Evolutionary conservation across 2,888 invertebrate species (phyloP).

Genomic region (Rotaria magnacalcarata): DNA sequence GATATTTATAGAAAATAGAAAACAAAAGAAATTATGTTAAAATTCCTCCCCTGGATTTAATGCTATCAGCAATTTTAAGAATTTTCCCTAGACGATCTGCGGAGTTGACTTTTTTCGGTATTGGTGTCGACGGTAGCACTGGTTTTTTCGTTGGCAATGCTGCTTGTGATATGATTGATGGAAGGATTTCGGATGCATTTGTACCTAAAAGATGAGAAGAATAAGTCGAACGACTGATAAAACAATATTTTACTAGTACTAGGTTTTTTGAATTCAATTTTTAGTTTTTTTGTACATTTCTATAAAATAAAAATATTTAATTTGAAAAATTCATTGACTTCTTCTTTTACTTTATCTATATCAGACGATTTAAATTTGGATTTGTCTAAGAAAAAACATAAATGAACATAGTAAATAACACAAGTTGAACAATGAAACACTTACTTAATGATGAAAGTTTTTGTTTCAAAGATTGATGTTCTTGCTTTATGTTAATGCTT

Average conservation of each 20-base stretch:
- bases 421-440: not conserved
- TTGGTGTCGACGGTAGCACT: not conserved
- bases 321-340: not conserved
- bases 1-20: not conserved
- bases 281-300: not conserved
- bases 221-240: not conserved
- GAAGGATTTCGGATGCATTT: not conserved
- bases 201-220: not conserved
- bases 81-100: conserved; percentile 20
- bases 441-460: not conserved
- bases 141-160: not conserved
- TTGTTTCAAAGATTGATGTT: not conserved
- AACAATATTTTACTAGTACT: not conserved
- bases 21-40: not conserved
- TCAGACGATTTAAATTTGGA: not conserved
- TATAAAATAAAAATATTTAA: not conserved
- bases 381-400: not conserved
- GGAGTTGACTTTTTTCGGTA: not conserved
- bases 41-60: not conserved
- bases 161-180: not conserved
- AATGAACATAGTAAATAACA: no score
- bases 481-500: not conserved
- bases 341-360: not conserved
- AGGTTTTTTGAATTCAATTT: not conserved
- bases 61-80: not conserved